Evolutionary conservation across 2,797 vertebrate genomes (phyloP), one percentile per base, ranked within the genome.

Genomic region (Tenualosa thibaudeaui): DNA sequence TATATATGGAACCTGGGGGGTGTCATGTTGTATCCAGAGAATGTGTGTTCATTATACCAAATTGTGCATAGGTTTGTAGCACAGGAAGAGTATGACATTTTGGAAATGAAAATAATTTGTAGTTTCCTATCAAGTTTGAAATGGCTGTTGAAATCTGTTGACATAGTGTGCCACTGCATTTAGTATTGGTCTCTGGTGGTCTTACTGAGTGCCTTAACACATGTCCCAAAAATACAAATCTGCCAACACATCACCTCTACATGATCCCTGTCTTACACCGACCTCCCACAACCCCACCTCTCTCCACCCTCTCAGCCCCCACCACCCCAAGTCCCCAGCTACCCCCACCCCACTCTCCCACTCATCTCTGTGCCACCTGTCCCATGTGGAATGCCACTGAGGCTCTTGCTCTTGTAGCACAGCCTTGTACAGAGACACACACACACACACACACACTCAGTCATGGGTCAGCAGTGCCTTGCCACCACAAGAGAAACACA

Each of bases 171-270:
- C 31, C 8, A 2, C 82, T n/a, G 58, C 19, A 24, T 71, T 54
- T 46, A 71, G 17, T 7, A 84, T 68, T 84, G 87, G 81, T 65
- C 81, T 40, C 22, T 24, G 84, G 75, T 46, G 43, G 26, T 78
- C 15, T n/a, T 86, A 51, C 86, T 85, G 84, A 86, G 82, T 87
- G 75, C 68, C 83, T 85, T 84, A 88, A 75, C 81, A 89, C 82
- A 85, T 87, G 51, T 85, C 13, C 85, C 60, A 8, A 54, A 15
- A 37, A 75, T 82, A 17, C 40, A 12, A 54, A 19, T 26, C 81
- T 84, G 75, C 83, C 83, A 86, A 87, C 37, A 87, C 65, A 82
- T 86, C 83, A 88, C 87, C 81, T 86, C 86, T 83, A 85, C 84
- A 71, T 43, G 13, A 83, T 85, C 53, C 85, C 26, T 78, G 56